phyloP scores from a whole-genome alignment of 2,797 vertebrate species.

The Anisognathus igniventris region DNA sequence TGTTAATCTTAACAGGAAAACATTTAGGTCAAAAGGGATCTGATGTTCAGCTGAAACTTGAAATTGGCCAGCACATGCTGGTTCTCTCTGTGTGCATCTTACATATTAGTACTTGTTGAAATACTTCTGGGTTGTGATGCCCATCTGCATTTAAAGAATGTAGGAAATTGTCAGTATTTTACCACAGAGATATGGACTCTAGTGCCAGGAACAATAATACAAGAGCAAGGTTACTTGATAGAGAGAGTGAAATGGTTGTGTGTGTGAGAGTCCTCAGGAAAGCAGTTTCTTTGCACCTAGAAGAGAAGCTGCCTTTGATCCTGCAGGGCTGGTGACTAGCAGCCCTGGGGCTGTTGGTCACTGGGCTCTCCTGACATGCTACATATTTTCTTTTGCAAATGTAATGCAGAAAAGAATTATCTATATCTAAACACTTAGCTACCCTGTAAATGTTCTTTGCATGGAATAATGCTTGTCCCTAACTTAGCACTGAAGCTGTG shows the following conservation, averaged over 20 bases:
- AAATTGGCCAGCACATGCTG: background rate
- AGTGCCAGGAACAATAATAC: background rate
- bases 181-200: background rate
- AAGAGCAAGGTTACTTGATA: background rate
- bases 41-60: background rate
- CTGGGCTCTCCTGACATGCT: background rate
- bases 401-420: background rate
- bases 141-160: background rate
- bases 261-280: background rate
- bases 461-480: background rate
- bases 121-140: background rate
- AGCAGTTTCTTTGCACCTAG: background rate
- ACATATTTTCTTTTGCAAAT: background rate
- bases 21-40: background rate
- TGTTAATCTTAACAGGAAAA: background rate
- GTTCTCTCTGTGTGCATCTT: background rate
- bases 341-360: background rate
- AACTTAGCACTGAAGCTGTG: background rate
- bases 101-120: background rate
- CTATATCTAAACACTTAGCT: background rate
- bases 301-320: slow-evolving; percentile 25
- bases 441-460: background rate
- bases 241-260: background rate
- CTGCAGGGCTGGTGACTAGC: background rate
- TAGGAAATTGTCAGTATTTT: background rate